A percentile compares a stretch with the other conserved stretches of the same genome.
These are phyloP conservation scores for Drosophila trichaetosa DNA, from an alignment of 2,888 invertebrate species.

Conservation along the genomic window DNA sequence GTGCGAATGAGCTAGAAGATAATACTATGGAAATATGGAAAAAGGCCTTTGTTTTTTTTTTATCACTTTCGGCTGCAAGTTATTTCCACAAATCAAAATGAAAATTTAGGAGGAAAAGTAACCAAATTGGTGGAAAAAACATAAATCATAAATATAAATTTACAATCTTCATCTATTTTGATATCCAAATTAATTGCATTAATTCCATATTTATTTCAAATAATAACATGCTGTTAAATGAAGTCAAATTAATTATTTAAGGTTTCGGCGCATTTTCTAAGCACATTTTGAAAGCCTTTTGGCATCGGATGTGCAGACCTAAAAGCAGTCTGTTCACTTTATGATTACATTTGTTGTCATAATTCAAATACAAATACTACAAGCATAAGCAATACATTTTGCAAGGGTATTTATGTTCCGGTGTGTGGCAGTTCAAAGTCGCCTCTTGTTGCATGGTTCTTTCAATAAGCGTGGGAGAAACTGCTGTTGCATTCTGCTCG, in stretches of 20 bases:
- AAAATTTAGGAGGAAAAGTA: neutral
- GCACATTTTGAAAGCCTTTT: neutral
- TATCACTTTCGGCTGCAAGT: neutral
- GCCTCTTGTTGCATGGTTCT: neutral
- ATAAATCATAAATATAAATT: neutral
- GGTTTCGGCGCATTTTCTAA: neutral
- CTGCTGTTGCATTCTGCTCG: conserved; percentile 52
- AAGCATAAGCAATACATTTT: neutral
- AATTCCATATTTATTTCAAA: neutral
- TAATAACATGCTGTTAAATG: neutral
- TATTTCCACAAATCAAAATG: neutral
- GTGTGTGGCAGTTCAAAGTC: neutral
- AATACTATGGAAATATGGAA: neutral
- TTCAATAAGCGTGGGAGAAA: conserved; percentile 23
- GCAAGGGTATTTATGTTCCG: conserved; percentile 15
- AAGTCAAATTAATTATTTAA: neutral
- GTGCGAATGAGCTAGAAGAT: neutral
- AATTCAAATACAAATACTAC: neutral
- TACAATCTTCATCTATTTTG: neutral
- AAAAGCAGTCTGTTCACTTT: neutral
- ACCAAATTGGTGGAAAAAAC: neutral
- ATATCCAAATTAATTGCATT: neutral
- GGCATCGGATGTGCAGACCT: neutral
- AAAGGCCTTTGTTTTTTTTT: neutral
- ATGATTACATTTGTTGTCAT: neutral